Conservation (phyloP, 1,140 invertebrate species). For the Papilio dardanus region DNA sequence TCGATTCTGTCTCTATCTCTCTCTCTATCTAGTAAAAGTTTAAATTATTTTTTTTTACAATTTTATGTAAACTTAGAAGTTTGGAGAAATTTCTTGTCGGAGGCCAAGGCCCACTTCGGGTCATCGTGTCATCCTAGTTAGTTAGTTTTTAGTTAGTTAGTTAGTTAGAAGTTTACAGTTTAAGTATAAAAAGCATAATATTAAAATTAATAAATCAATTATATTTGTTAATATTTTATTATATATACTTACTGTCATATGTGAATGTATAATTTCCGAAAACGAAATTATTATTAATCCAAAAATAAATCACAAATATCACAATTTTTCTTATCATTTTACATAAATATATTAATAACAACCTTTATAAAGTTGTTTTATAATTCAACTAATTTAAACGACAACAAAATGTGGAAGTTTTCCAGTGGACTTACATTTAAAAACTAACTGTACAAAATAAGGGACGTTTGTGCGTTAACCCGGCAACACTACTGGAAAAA, state of each 20-base stretch:
- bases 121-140: no score
- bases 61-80: no score
- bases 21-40: no score
- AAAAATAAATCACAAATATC: conserved; percentile 30
- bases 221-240: no score
- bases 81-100: no score
- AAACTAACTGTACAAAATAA: conserved; percentile 27
- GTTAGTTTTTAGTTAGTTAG: no score
- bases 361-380: conserved; percentile 3
- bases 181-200: no score
- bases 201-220: no score
- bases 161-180: no score
- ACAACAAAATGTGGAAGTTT: conserved; percentile 16
- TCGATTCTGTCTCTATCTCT: no score
- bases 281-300: not conserved
- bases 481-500: conserved; percentile 11
- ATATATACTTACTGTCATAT: conserved; percentile 22
- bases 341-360: not conserved
- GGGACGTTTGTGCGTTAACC: not conserved
- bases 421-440: conserved; percentile 27
- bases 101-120: no score
- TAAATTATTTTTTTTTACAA: no score
- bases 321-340: conserved; percentile 29
- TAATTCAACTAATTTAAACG: not conserved
- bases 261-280: conserved; percentile 24